A percentile compares a stretch with the other conserved stretches of the same genome.
Evolutionary conservation across 2,113 vertebrate genomes (phyloP).

Genomic region (Bothrops jararaca): DNA sequence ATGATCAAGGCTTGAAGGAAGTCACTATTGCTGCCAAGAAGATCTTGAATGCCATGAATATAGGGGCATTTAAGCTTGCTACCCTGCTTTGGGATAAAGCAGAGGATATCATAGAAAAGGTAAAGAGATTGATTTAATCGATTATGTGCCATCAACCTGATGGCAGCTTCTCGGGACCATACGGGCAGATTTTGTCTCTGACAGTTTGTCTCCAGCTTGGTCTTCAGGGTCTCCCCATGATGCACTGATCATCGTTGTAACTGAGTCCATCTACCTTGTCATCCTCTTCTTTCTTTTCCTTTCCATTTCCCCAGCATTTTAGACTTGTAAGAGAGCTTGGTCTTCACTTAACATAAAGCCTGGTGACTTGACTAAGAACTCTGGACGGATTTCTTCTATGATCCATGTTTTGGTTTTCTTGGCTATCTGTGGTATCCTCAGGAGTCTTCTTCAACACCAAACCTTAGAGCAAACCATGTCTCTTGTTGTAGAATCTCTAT

Average conservation of each 20-base stretch:
- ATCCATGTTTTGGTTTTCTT: neutral
- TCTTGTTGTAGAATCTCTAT: neutral
- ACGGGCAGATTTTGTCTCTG: neutral
- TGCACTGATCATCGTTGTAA: neutral
- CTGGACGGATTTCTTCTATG: neutral
- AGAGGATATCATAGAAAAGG: slow-evolving; percentile 83
- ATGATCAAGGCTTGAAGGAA: slow-evolving; percentile 82
- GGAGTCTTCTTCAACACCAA: neutral
- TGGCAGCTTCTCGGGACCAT: neutral
- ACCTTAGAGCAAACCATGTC: neutral
- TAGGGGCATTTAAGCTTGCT: slow-evolving; percentile 74
- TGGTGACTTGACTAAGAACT: neutral
- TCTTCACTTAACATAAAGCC: neutral
- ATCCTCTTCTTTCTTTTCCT: neutral
- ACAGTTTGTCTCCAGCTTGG: neutral
- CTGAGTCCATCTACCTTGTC: neutral
- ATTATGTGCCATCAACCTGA: neutral
- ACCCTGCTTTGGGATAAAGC: slow-evolving; percentile 83
- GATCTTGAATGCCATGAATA: slow-evolving; percentile 79
- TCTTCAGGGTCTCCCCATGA: neutral
- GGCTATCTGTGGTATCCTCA: neutral
- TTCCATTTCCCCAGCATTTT: neutral
- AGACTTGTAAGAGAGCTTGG: neutral
- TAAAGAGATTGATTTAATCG: slow-evolving; percentile 44
- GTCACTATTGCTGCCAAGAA: slow-evolving; percentile 77